phyloP scores from a whole-genome alignment of 2,113 vertebrate genomes.

The Willisornis vidua region DNA sequence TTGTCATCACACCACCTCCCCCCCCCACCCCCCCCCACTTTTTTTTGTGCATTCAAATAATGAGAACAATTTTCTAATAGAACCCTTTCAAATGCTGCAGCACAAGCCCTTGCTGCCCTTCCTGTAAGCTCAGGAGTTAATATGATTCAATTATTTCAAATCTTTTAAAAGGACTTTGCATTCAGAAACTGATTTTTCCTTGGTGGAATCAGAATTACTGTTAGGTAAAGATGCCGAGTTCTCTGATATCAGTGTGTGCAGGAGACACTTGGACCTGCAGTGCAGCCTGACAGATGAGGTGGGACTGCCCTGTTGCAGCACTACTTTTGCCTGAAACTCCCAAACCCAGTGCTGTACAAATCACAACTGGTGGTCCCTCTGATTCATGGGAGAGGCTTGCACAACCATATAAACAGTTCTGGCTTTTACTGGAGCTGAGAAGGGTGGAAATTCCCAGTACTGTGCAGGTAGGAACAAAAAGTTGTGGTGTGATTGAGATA shows the following conservation, averaged over 20 bases:
- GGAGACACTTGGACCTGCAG: background rate
- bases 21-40: accelerated
- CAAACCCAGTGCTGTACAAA: background rate
- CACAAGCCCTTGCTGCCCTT: background rate
- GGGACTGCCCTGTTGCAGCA: background rate
- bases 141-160: background rate
- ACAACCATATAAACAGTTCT: background rate
- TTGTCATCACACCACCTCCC: background rate
- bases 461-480: background rate
- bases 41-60: background rate
- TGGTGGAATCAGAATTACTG: background rate
- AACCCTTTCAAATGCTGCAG: background rate
- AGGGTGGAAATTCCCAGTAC: background rate
- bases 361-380: background rate
- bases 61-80: background rate
- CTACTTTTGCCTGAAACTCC: background rate
- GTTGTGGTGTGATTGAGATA: background rate
- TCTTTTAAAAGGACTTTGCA: background rate
- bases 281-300: constrained; percentile 12
- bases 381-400: background rate
- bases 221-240: background rate
- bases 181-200: background rate
- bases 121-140: background rate
- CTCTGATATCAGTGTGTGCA: background rate
- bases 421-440: background rate